phyloP scores from a whole-genome alignment of 2,888 invertebrate species.

The Steromphala cineraria region DNA sequence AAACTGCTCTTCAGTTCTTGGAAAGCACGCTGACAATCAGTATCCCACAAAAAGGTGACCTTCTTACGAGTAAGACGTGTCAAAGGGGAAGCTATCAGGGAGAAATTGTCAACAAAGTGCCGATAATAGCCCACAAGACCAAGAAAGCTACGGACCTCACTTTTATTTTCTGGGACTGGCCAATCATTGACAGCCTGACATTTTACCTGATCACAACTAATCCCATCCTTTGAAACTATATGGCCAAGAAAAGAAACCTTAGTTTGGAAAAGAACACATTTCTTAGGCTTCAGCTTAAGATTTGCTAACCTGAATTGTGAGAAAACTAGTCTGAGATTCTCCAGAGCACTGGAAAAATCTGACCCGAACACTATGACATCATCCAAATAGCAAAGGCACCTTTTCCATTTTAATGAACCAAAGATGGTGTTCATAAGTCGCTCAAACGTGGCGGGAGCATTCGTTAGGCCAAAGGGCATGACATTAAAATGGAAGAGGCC shows the following conservation, averaged over 20 bases:
- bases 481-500: no score
- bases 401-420: neutral
- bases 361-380: neutral
- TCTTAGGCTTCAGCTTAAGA: neutral
- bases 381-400: neutral
- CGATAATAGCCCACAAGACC: neutral
- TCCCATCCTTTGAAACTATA: neutral
- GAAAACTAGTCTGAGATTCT: neutral
- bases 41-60: neutral
- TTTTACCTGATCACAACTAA: neutral
- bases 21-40: neutral
- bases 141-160: neutral
- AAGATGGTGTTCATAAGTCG: no score
- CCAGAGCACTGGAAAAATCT: neutral
- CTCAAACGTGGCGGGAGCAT: no score
- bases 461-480: no score
- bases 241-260: neutral
- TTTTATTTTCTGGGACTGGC: neutral
- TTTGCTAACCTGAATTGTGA: no score
- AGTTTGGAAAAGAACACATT: neutral
- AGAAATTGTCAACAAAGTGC: neutral
- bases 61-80: neutral
- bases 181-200: no score
- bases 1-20: neutral
- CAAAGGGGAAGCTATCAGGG: neutral